Base-by-base conservation (phyloP, 2,113 vertebrate genomes). In the Vicugna pacos region DNA sequence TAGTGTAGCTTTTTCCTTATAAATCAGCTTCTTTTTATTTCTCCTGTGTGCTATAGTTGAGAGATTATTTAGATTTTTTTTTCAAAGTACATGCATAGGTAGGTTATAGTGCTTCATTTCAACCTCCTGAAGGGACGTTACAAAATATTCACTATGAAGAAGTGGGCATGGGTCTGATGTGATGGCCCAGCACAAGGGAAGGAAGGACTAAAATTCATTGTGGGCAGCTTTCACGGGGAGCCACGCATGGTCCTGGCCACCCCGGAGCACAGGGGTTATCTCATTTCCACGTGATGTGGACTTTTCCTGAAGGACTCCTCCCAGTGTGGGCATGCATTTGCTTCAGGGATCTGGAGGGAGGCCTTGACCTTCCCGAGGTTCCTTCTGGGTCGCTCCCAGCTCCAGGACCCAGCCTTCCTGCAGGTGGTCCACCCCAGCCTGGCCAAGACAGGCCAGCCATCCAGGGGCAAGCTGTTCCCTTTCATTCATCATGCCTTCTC, bases 1-100 rank as follows among this genome's bases (percentile, higher is more conserved):
- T 42, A 19, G 30, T 22, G 24, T 13, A 80, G 26, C 48, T 42
- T 82, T 46, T 90, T 70, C 22, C 60, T 70, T 76, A n/a, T 67
- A 67, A 65, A 35, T 65, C 93, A 62, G 56, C 42, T 88, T 92
- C 50, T 19, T 54, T 85, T 93, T 54, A 48, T 79, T 89, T 97
- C 20, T 95, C 22, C 9, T 94, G 93, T 85, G 26, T 86, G 30
- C 28, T 83, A 83, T 79, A 88, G 15, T 46, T 75, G 48, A 82
- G 22, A 20, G n/a, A 82, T 48, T 93, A 42, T 58, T 48, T 54
- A 80, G 50, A 42, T 56, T 92, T 72, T 91, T 72, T 73, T 81
- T 92, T 72, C 46, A 26, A 80, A 38, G 76, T 92, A 79, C 35
- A 5, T 58, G 26, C 22, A 22, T 62, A 67, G 58, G 35, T 58